Base-by-base conservation (phyloP, 2,888 invertebrate species). In the Drosophila quinaria region DNA sequence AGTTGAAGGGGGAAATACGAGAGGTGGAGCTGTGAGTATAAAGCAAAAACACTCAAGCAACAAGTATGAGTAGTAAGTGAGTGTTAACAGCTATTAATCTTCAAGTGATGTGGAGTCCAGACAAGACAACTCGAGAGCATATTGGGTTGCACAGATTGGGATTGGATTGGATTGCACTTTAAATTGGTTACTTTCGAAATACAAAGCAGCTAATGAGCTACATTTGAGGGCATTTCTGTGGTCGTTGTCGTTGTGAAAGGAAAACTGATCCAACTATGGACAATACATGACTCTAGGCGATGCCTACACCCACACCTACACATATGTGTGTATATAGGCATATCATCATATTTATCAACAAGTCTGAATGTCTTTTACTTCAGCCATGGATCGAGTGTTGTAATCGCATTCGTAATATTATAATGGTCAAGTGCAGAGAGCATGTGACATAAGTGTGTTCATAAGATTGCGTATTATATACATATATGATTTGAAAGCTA, bases 121-220 rank as follows among this genome's bases (percentile, higher is more conserved):
- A 42, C 31, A 25, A 47, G 35, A 52, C 29, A 29, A 29, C 25
- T 25, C 25, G 29, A 29, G 25, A 25, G 67, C 68, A 56, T 31
- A 61, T 41, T 50, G 59, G 55, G 25, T 47, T 56, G 64, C 64
- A 54, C 61, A 66, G 85, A 62, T 68, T 81, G 71, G 67, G 55
- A 22, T 49, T 41, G 41, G 70, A 62, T 62, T 74, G 54, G 50
- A 49, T 64, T 60, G 63, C 68, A 37, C 72, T 70, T 67, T 72
- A 50, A 80, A 82, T 82, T 65, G 77, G 60, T 54, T 62, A 84
- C 89, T 84, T 84, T 84, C 89, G 80, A 84, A 84, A 83, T 42
- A 63, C 47, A 62, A 74, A 65, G 31, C 58, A 56, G 69, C 88
- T 84, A 84, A 88, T 83, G 89, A 84, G 69, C 78, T 67, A 62